Base-by-base conservation (phyloP, 2,888 invertebrate species). In the Dione vanillae region DNA sequence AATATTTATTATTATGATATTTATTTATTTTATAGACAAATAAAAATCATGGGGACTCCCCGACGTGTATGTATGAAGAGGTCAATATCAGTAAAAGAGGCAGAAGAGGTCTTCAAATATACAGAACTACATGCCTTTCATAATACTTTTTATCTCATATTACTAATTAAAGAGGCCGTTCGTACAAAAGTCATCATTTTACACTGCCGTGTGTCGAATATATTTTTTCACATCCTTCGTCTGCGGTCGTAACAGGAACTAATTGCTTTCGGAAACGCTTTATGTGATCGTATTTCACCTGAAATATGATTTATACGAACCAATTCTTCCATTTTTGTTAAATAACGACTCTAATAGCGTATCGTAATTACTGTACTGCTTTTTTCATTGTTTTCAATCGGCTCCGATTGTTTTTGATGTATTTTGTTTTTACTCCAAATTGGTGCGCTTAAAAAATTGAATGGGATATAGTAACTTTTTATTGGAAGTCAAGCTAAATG, bases 211-310 rank as follows among this genome's bases (percentile, higher is more conserved):
- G 75, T 74, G 75, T 73, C 7, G 6, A 27, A 54, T 74, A 74
- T 80, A 82, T 88, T 88, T 88, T 86, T 87, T 82, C 85, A 78
- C 78, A 79, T 83, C 82, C 84, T 85, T 83, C 85, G 85, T 84
- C 83, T 84, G 86, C 82, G 90, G 87, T 86, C 90, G 89, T 89
- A 88, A 90, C 89, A 87, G 84, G 82, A 88, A 90, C 91, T 92
- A 92, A 92, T 92, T 92, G 92, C 87, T 91, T 91, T 91, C 89
- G 92, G 92, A 92, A 92, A 90, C 88, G 90, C 83, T 92, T 91
- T 91, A 92, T 91, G 89, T 83, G 92, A 87, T 88, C 90, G 87
- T 92, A 92, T 90, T 89, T 92, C 90, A 92, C 90, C 87, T 90
- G 90, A 87, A 90, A 89, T 75, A 90, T 92, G 91, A 92, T 91